These are phyloP conservation scores for Rhinatrema bivittatum DNA, from an alignment of 2,797 vertebrate species.

Conservation along the genomic window DNA sequence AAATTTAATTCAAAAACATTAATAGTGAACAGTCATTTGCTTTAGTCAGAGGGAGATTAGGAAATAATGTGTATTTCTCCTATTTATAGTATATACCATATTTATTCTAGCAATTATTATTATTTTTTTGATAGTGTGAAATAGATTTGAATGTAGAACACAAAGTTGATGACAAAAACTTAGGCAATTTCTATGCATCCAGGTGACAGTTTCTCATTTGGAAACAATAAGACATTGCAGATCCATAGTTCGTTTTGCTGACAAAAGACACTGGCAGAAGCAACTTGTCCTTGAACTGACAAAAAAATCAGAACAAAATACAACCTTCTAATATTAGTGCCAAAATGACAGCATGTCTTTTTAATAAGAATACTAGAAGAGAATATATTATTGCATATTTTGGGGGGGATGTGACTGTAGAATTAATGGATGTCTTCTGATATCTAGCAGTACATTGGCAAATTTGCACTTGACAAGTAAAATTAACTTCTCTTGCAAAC, in stretches of 20 bases:
- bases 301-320: conserved; percentile 4
- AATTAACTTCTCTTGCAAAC: conserved; percentile 10
- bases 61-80: too few relatives aligned
- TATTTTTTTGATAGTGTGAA: conserved; percentile 13
- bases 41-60: too few relatives aligned
- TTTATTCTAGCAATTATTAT: conserved; percentile 9
- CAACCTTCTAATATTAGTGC: neutral
- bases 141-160: conserved; percentile 15
- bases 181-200: conserved; percentile 17
- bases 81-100: too few relatives aligned
- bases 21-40: too few relatives aligned
- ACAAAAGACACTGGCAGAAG: conserved; percentile 18
- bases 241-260: conserved; percentile 2
- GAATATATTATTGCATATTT: neutral
- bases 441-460: neutral
- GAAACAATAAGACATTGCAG: conserved; percentile 10
- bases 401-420: neutral
- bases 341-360: neutral
- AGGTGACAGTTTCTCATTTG: conserved; percentile 22
- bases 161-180: conserved; percentile 13
- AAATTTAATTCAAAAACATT: too few relatives aligned
- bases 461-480: conserved; percentile 12
- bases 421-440: neutral
- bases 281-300: conserved; percentile 2
- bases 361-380: conserved; percentile 13